Conservation (phyloP, 1,140 invertebrate genomes). For the Conus betulinus region DNA sequence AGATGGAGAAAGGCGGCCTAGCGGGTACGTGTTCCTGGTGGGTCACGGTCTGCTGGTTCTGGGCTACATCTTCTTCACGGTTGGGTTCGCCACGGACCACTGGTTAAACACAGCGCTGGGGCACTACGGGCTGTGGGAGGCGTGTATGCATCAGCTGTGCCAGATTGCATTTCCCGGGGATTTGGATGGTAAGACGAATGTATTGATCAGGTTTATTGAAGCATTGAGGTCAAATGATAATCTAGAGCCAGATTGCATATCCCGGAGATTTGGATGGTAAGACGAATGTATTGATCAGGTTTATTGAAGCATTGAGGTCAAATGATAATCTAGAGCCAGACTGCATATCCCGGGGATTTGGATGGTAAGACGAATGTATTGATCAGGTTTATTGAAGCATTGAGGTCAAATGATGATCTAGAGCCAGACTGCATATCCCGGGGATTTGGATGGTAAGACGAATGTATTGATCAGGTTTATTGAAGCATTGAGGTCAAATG, state of each 20-base stretch:
- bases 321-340: too few species aligned
- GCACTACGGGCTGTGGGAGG: background rate
- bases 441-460: background rate
- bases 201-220: too few species aligned
- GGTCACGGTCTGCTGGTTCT: slow-evolving; percentile 18
- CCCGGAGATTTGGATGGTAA: background rate
- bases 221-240: too few species aligned
- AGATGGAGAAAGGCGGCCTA: background rate
- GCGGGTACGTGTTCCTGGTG: background rate
- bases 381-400: too few species aligned
- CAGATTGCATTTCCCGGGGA: background rate
- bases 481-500: too few species aligned
- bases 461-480: too few species aligned
- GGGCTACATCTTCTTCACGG: slow-evolving; percentile 27
- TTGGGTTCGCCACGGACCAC: slow-evolving; percentile 15
- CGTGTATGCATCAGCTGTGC: background rate
- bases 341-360: background rate
- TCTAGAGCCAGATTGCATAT: background rate
- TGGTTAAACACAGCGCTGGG: background rate
- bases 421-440: background rate
- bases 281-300: background rate
- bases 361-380: background rate
- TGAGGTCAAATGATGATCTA: too few species aligned
- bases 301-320: too few species aligned
- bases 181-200: background rate